phyloP scores from a whole-genome alignment of 2,888 invertebrate species.

The Ptycholaimellus sp. region DNA sequence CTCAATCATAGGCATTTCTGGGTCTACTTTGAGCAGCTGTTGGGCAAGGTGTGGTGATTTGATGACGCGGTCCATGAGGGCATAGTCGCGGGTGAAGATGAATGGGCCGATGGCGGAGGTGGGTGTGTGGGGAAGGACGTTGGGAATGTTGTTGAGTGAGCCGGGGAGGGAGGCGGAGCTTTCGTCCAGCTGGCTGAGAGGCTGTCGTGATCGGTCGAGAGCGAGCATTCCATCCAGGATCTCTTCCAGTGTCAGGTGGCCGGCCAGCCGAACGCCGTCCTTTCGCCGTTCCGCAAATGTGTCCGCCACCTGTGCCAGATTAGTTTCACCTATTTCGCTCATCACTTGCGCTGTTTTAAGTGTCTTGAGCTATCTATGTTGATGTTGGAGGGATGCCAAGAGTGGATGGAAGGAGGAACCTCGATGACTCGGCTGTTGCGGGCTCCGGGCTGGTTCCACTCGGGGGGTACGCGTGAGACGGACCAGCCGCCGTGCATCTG shows the following conservation, averaged over 20 bases:
- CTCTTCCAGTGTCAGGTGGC: neutral
- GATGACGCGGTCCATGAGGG: constrained; percentile 18
- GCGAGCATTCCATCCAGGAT: constrained; percentile 4
- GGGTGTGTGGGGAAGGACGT: constrained; percentile 6
- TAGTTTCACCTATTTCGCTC: too few relatives aligned
- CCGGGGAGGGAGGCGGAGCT: neutral
- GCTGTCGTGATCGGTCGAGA: constrained; percentile 6
- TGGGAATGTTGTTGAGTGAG: constrained; percentile 1
- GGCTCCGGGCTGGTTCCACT: constrained; percentile 18
- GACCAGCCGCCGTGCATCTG: too few relatives aligned
- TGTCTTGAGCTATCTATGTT: too few relatives aligned
- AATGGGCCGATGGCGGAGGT: constrained; percentile 18
- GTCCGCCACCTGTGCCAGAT: constrained; percentile 26
- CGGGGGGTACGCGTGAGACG: constrained; percentile 19
- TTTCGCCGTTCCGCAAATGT: constrained; percentile 17
- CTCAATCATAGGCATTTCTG: neutral
- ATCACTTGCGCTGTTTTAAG: too few relatives aligned
- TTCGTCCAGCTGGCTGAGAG: constrained; percentile 1
- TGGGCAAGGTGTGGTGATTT: constrained; percentile 21
- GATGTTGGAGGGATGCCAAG: too few relatives aligned
- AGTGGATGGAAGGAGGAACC: too few relatives aligned
- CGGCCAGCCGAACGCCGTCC: constrained; percentile 6
- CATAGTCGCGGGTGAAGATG: constrained; percentile 18
- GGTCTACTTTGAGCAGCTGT: constrained; percentile 13
- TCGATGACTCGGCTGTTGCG: constrained; percentile 2